Evolutionary conservation across 2,888 invertebrate genomes (phyloP), one percentile per base, ranked within the genome.

Genomic region (Eristalis intricaria): DNA sequence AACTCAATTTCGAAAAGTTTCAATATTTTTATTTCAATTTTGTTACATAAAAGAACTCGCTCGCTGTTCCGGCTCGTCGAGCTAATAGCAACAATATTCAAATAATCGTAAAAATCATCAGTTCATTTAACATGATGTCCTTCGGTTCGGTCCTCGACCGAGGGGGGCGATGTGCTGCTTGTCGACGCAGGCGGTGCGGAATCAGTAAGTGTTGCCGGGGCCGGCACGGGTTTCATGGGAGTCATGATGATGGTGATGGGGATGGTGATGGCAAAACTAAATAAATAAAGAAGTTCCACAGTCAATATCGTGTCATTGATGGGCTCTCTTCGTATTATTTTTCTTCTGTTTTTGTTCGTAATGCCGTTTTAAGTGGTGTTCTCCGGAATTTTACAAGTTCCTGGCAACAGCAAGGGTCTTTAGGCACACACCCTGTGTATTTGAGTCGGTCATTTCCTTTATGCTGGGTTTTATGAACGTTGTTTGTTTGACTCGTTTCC

Each of bases 51-150:
- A 87, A 80, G 87, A 87, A 84, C 76, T 43, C 50, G 75, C 79
- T 87, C 76, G 87, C 87, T 79, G 87, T 60, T 84, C 75, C 87
- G 87, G 76, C 84, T 84, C 84, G 87, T 73, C 84, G 84, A 60
- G 79, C 79, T 87, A 84, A 87, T 84, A 87, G 87, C 79, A 83
- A 87, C 87, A 87, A 84, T 79, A 87, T 87, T 87, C 87, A 87
- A 87, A 87, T 87, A 87, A 80, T 84, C 87, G 84, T 83, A 87
- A 87, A 87, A 84, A 87, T 87, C 87, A 76, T 76, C 87, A 87
- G 87, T 87, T 87, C 87, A 84, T 87, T 87, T 87, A 87, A 87
- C 87, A 87, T 87, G 38, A 68, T 69, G 87, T 87, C 84, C 87
- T 80, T 84, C 73, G 76, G 79, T 84, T 32, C 68, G 71, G 40